Evolutionary conservation across 2,113 vertebrate species (phyloP).

Genomic region (Dolichotis patagonum): DNA sequence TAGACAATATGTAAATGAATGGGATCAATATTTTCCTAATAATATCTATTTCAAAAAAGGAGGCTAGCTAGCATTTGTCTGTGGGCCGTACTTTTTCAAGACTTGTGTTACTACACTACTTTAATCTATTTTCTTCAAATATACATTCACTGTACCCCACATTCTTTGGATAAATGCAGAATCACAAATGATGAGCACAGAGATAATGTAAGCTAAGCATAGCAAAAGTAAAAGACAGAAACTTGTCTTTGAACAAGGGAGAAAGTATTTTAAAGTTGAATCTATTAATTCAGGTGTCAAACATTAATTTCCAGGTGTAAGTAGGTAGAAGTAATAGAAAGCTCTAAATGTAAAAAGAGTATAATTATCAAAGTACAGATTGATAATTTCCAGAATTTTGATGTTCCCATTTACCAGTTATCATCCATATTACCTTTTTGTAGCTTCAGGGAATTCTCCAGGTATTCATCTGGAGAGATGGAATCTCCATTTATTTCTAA

Average conservation of each 20-base stretch:
- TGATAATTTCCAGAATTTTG: not conserved
- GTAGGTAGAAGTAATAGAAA: not conserved
- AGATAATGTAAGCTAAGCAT: not conserved
- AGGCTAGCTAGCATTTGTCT: not conserved
- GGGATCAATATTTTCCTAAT: not conserved
- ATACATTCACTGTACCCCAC: not conserved
- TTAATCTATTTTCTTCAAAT: not conserved
- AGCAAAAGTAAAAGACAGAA: not conserved
- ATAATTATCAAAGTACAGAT: not conserved
- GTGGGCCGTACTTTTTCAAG: not conserved
- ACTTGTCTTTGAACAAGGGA: not conserved
- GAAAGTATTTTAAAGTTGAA: not conserved
- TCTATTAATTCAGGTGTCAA: no score
- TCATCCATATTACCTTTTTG: conserved; percentile 64
- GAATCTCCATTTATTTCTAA: conserved; percentile 60
- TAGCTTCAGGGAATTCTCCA: conserved; percentile 77
- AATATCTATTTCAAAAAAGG: not conserved
- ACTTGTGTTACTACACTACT: not conserved
- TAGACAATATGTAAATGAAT: not conserved
- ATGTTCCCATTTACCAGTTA: not conserved
- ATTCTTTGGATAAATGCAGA: not conserved
- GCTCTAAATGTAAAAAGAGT: not conserved
- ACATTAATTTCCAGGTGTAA: not conserved
- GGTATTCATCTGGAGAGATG: conserved; percentile 80
- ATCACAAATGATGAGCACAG: not conserved